Conservation (phyloP, 1,140 invertebrate species). For the Drusus annulatus region DNA sequence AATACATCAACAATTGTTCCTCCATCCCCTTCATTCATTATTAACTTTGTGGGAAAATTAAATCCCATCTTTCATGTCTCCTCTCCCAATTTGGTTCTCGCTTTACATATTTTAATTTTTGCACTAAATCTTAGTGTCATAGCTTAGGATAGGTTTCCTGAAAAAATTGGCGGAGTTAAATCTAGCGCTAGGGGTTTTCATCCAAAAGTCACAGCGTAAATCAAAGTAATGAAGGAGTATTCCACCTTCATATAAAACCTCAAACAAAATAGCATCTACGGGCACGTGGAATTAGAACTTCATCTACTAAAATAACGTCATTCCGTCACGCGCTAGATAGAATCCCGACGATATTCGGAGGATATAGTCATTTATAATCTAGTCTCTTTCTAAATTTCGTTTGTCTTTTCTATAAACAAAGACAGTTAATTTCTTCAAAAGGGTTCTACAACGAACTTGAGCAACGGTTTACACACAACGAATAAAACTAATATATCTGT, state of each 20-base stretch:
- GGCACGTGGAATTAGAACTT: too few species aligned
- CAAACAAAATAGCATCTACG: too few species aligned
- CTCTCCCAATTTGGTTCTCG: not conserved
- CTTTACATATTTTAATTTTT: constrained; percentile 4
- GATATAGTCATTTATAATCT: constrained; percentile 46
- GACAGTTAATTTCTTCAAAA: constrained; percentile 56
- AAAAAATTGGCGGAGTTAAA: constrained; percentile 8
- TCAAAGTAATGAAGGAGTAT: too few species aligned
- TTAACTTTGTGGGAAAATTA: not conserved
- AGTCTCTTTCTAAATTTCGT: constrained; percentile 39
- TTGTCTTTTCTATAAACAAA: constrained; percentile 55
- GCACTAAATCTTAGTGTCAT: constrained; percentile 31
- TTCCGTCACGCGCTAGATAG: not conserved
- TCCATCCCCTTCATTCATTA: not conserved
- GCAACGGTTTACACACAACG: constrained; percentile 59
- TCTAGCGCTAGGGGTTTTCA: not conserved
- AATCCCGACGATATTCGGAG: not conserved
- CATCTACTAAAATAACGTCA: too few species aligned
- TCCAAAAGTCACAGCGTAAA: too few species aligned
- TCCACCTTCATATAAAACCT: too few species aligned
- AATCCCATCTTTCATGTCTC: not conserved
- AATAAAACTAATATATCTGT: constrained; percentile 53
- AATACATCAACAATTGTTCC: not conserved
- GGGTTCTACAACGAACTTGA: constrained; percentile 58
- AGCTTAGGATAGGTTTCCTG: constrained; percentile 19